Evolutionary conservation across 1,140 invertebrate genomes (phyloP), one percentile per base, ranked within the genome.

Genomic region (Lucilia sericata): DNA sequence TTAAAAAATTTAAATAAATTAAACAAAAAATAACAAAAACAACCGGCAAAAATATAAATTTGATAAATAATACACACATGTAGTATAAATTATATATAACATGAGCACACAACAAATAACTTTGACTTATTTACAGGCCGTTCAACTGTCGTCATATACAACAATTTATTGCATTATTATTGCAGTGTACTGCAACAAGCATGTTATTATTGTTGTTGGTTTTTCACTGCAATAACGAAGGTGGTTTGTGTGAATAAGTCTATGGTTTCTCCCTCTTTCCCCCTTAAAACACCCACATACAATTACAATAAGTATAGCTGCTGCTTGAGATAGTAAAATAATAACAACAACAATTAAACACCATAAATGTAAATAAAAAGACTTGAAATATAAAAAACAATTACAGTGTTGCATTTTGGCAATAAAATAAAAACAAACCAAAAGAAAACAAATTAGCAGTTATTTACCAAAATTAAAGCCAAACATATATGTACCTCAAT

Each of bases 111-210:
- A 65, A 82, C 65, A 80, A 80, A 86, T 86, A 90, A 88, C 89
- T 90, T 90, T 90, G 89, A 90, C 89, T 90, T 91, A 90, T 88
- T 90, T 90, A 87, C 84, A 90, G 89, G 89, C 87, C 88, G 85
- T 90, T 90, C 89, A 90, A 89, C 89, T 86, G 55, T 70, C 76
- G 36, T 30, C n/a, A 51, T 60, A 60, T 51, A 84, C 80, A 82
- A 42, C 5, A 42, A 42, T 42, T 42, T 42, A 42, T 42, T 42
- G 42, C 42, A 42, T 30, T 30, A 30, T 30, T 42, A 42, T 42
- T 42, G 42, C 42, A 42, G 42, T 42, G 42, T 14, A 82, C 65
- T 70, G 83, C 83, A 70, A 51, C 51, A 70, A 9, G 60, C 21
- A 78, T 49, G 5, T 42, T 42, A 42, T 10, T 42, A 42, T 42